Base-by-base conservation (phyloP, 2,797 vertebrate species). In the Taeniopygia guttata region DNA sequence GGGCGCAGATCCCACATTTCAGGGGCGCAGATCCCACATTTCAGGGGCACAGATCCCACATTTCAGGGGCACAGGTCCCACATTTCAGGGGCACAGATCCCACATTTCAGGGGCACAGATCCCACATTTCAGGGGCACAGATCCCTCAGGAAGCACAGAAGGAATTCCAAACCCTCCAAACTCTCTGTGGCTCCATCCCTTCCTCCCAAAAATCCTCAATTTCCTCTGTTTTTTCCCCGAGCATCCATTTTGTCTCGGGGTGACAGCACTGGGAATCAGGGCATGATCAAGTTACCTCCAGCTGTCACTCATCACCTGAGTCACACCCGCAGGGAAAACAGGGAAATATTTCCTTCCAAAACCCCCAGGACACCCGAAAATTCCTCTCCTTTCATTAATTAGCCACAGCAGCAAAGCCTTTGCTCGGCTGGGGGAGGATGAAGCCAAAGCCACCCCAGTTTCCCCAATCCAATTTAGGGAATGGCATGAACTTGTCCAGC, bases 401-500 rank as follows among this genome's bases (percentile, higher is more conserved):
- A 63, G 34, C 2, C 8, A 56, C n/a, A 46, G 45, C 1, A 3
- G 51, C 63, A 63, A 29, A 63, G 73, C 13, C 12, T 40, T 15
- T 20, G 51, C 48, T 36, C 1, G 0, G 1, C 30, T 3, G 7
- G 38, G 9, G 43, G 6, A 34, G 67, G 42, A 32, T 40, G 25
- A 9, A 64, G 60, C 52, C 81, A 56, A 49, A 72, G 52, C 78
- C 69, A 67, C 42, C 38, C 14, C 0, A 51, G 52, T 25, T 23
- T 59, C 58, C 78, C 45, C 85, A 91, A 86, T 93, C 94, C 93
- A 79, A 90, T 94, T 83, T 49, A 59, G 55, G 38, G 63, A 90
- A 96, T 23, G 21, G 91, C 55, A 90, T 94, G 94, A 94, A 77
- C 48, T 81, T 23, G 36, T 63, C 78, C 84, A 87, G 91, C 79